Conservation (phyloP, 2,113 vertebrate species). For the Notechis scutatus region DNA sequence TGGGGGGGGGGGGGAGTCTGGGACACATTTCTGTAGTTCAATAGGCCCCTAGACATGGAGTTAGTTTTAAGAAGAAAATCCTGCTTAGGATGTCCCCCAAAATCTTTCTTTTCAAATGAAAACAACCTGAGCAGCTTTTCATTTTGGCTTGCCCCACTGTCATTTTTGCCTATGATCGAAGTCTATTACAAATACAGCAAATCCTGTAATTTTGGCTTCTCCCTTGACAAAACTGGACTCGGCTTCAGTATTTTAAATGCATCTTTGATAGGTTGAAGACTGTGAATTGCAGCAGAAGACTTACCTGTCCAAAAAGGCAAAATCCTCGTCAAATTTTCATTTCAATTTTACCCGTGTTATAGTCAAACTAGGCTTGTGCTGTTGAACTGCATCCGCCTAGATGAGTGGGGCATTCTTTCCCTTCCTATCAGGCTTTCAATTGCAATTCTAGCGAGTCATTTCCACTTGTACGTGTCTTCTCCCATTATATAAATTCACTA, state of each 20-base stretch:
- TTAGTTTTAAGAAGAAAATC: not conserved
- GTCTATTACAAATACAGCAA: not conserved
- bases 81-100: not conserved
- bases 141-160: too few relatives aligned
- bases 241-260: not conserved
- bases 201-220: not conserved
- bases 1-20: too few relatives aligned
- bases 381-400: not conserved
- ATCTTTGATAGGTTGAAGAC: not conserved
- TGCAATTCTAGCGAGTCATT: not conserved
- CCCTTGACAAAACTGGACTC: not conserved
- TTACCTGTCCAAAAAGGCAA: too few relatives aligned
- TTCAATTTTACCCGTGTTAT: not conserved
- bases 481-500: not conserved
- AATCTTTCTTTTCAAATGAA: not conserved
- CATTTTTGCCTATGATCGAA: not conserved
- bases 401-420: not conserved
- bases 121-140: not conserved
- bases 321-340: not conserved
- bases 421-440: not conserved
- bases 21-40: not conserved
- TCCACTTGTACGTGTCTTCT: not conserved
- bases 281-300: not conserved
- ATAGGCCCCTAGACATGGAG: too few relatives aligned
- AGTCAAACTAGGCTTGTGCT: fast-evolving